phyloP scores from a whole-genome alignment of 2,888 invertebrate species.

The Chloromyia formosa region DNA sequence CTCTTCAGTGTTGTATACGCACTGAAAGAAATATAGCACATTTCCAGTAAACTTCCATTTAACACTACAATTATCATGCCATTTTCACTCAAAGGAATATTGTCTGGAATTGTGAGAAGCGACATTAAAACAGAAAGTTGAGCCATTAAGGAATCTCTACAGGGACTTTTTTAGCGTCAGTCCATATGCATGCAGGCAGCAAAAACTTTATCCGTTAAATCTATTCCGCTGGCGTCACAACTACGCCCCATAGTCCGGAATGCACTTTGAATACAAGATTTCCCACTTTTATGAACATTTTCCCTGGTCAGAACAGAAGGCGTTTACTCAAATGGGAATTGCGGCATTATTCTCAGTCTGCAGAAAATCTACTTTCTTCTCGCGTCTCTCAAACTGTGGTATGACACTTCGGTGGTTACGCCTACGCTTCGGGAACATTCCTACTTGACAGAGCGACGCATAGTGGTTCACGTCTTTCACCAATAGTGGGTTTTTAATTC shows the following conservation, averaged over 20 bases:
- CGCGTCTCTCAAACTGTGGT: too few relatives aligned
- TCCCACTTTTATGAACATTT: not conserved
- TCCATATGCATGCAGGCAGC: not conserved
- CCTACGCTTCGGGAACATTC: too few relatives aligned
- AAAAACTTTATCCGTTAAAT: not conserved
- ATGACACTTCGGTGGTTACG: too few relatives aligned
- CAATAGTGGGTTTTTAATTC: too few relatives aligned
- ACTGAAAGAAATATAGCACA: too few relatives aligned
- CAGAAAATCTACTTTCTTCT: too few relatives aligned
- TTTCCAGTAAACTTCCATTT: not conserved
- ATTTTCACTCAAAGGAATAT: not conserved
- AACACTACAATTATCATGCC: not conserved
- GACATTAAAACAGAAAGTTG: not conserved
- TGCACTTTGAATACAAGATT: constrained; percentile 20
- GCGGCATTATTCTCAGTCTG: too few relatives aligned
- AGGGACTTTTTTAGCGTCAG: not conserved
- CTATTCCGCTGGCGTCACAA: not conserved
- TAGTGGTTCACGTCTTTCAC: too few relatives aligned
- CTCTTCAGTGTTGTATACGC: too few relatives aligned
- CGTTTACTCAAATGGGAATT: too few relatives aligned
- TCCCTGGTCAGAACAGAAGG: not conserved
- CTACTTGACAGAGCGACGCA: too few relatives aligned
- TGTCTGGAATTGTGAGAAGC: not conserved
- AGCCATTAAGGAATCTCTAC: constrained; percentile 9
- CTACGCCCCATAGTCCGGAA: constrained; percentile 21